Conservation (phyloP, 2,888 invertebrate genomes). For the Amphiduros pacificus region DNA sequence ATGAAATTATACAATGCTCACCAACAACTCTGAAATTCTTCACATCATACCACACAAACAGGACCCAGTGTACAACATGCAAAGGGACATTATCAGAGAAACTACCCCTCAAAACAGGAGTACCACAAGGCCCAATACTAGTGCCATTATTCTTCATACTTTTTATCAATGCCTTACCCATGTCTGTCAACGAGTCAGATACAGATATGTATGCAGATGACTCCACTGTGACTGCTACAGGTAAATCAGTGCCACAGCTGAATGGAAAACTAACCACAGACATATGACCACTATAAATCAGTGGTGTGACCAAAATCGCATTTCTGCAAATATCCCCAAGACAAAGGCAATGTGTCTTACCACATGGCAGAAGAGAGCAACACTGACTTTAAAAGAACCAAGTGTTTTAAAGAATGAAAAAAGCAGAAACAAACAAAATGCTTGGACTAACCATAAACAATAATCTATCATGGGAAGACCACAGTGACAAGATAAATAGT, state of each 20-base stretch:
- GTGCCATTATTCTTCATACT: slow-evolving; percentile 1
- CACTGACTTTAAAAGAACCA: no score
- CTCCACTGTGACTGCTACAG: background rate
- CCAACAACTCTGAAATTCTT: background rate
- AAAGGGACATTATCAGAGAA: background rate
- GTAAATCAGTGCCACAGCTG: background rate
- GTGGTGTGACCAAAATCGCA: background rate
- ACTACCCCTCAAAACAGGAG: background rate
- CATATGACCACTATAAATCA: background rate
- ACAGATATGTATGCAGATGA: slow-evolving; percentile 1
- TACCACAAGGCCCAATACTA: background rate
- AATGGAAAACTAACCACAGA: background rate
- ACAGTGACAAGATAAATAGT: no score
- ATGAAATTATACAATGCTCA: background rate
- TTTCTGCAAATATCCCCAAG: background rate
- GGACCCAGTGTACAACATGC: background rate
- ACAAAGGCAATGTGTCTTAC: background rate
- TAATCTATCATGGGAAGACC: no score
- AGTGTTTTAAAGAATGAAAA: no score
- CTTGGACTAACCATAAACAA: no score
- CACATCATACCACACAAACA: background rate
- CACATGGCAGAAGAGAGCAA: background rate
- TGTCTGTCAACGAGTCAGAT: background rate
- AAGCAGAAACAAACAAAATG: no score
- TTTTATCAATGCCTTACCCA: background rate